Evolutionary conservation across 2,888 invertebrate genomes (phyloP), one percentile per base, ranked within the genome.

Genomic region (Aporophyla lueneburgensis): DNA sequence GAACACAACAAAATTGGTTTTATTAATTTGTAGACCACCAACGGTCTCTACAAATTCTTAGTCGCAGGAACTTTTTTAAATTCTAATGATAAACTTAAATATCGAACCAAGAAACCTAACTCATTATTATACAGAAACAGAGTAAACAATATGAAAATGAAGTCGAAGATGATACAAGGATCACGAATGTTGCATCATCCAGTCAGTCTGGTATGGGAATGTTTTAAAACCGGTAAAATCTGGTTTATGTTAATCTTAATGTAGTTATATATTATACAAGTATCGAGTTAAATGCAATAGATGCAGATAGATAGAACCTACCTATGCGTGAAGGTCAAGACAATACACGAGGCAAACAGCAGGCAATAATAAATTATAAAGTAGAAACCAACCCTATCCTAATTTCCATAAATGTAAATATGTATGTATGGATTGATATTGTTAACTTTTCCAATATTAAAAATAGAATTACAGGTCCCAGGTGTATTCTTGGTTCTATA

Each of bases 161-260:
- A 74, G 27, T 49, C 66, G 27, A 74, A 82, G 85, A 89, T 95
- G 94, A 92, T 91, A 92, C 88, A 92, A 94, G 85, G 87, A 79
- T 72, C 66, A 76, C 77, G 72, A 79, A 72, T 90, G 84, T 96
- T 96, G 93, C 96, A 95, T 96, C 96, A 95, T 85, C 93, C 90
- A 70, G 92, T 90, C 86, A 86, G 86, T 90, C 85, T 79, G 81
- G 89, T 81, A 83, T 81, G 53, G 46, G 61, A 80, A 74, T 59
- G 67, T 68, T 71, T 78, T 40, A 61, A 73, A 81, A 81, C 84
- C 63, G 72, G 80, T 83, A 80, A 77, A 81, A 80, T 79, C 83
- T 79, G 65, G 83, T 87, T 80, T 73, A 89, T 86, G 86, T 65
- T 69, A 82, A 86, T 88, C 62, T 73, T 75, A 76, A 84, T 84